These are phyloP conservation scores for Nymphicus hollandicus DNA, from an alignment of 2,113 vertebrate genomes.

Conservation along the genomic window DNA sequence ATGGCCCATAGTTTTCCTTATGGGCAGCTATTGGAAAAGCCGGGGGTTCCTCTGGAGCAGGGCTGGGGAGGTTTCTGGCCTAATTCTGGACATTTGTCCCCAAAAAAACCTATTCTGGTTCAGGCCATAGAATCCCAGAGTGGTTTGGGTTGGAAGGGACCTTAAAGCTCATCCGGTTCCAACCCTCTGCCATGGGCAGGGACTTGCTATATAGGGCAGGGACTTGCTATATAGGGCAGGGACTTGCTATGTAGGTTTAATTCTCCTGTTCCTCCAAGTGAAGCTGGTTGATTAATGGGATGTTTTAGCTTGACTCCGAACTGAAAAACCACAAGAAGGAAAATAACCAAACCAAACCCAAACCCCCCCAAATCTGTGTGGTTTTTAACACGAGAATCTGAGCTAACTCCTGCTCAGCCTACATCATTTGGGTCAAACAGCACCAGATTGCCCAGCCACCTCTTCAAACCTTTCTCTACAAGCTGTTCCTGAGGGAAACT, in stretches of 20 bases:
- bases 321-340: neutral
- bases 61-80: neutral
- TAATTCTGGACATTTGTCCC: accelerated
- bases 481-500: neutral
- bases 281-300: neutral
- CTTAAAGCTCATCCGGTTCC: neutral
- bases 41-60: neutral
- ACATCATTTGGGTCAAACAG: neutral
- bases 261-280: neutral
- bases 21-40: neutral
- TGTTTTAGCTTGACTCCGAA: neutral
- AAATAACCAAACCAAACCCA: neutral
- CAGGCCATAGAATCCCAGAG: accelerated
- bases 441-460: neutral
- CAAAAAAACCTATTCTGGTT: neutral
- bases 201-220: neutral
- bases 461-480: neutral
- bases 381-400: neutral
- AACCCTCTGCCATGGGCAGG: neutral
- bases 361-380: accelerated
- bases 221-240: neutral
- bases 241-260: neutral
- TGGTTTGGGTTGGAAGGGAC: neutral
- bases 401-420: neutral
- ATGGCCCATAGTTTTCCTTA: accelerated